phyloP scores from a whole-genome alignment of 2,113 vertebrate species.

The Neomonachus schauinslandi region DNA sequence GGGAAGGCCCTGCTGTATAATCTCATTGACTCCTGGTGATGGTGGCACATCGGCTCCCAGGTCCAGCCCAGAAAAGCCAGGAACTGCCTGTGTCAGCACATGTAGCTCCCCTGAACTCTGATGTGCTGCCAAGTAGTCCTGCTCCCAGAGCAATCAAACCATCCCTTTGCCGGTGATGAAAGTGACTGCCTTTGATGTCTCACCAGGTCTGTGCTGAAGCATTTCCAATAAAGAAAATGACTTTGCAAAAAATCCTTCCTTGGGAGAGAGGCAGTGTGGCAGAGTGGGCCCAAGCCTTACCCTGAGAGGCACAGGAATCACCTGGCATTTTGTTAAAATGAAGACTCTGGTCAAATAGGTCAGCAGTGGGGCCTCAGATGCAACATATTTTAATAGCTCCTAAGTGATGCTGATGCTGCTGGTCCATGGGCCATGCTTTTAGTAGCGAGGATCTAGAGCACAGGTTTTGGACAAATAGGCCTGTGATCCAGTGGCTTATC shows the following conservation, averaged over 20 bases:
- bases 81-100: slow-evolving; percentile 71
- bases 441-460: background rate
- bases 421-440: background rate
- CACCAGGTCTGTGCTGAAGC: slow-evolving; percentile 49
- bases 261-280: background rate
- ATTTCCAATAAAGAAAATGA: slow-evolving; percentile 79
- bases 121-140: slow-evolving; percentile 74
- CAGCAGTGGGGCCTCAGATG: background rate
- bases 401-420: background rate
- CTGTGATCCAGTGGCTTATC: background rate
- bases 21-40: slow-evolving; percentile 34
- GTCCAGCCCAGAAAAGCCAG: slow-evolving; percentile 34
- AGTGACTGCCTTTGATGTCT: slow-evolving; percentile 75
- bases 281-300: background rate
- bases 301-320: background rate
- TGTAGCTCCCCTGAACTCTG: slow-evolving; percentile 62
- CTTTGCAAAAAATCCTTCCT: slow-evolving; percentile 64
- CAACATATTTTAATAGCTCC: background rate
- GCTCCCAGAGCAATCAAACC: slow-evolving; percentile 72
- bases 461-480: background rate
- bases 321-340: background rate
- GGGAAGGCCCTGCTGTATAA: background rate
- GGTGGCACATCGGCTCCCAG: background rate
- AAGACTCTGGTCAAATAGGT: background rate
- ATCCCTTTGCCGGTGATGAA: slow-evolving; percentile 59